Conservation (phyloP, 2,797 vertebrate genomes). For the Halcyon leucocephala region DNA sequence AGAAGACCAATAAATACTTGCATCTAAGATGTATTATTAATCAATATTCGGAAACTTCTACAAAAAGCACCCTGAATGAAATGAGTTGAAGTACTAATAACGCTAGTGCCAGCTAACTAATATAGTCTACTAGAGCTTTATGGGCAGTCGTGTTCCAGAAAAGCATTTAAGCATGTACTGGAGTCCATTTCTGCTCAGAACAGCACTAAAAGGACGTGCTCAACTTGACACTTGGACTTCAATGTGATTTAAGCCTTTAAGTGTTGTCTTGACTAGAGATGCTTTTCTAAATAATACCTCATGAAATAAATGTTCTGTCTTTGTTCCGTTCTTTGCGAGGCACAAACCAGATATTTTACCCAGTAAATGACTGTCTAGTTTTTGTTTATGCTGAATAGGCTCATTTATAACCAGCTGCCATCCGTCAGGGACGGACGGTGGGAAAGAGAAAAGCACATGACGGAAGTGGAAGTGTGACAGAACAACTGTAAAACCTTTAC, state of each 20-base stretch:
- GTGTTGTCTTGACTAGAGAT: slow-evolving; percentile 1
- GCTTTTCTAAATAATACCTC: neutral
- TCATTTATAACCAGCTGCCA: slow-evolving; percentile 55
- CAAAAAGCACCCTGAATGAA: slow-evolving; percentile 51
- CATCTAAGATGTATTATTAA: slow-evolving; percentile 68
- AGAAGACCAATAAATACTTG: slow-evolving; percentile 60
- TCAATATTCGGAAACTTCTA: slow-evolving; percentile 42
- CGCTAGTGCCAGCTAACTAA: neutral
- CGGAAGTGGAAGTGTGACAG: neutral
- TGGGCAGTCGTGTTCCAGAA: slow-evolving; percentile 15
- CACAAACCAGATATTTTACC: slow-evolving; percentile 44
- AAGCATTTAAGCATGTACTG: neutral
- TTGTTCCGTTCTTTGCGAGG: neutral
- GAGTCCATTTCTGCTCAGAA: neutral
- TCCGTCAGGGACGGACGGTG: neutral
- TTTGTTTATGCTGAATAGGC: slow-evolving; percentile 24
- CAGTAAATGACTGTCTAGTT: neutral
- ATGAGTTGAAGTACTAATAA: slow-evolving; percentile 36
- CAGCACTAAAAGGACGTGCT: neutral
- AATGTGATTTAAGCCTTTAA: slow-evolving; percentile 1
- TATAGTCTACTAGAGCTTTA: neutral
- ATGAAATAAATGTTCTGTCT: neutral
- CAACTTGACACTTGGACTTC: neutral
- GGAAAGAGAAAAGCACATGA: neutral
- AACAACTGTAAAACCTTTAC: neutral